Conservation (phyloP, 2,113 vertebrate species). For the Glareola pratincola region DNA sequence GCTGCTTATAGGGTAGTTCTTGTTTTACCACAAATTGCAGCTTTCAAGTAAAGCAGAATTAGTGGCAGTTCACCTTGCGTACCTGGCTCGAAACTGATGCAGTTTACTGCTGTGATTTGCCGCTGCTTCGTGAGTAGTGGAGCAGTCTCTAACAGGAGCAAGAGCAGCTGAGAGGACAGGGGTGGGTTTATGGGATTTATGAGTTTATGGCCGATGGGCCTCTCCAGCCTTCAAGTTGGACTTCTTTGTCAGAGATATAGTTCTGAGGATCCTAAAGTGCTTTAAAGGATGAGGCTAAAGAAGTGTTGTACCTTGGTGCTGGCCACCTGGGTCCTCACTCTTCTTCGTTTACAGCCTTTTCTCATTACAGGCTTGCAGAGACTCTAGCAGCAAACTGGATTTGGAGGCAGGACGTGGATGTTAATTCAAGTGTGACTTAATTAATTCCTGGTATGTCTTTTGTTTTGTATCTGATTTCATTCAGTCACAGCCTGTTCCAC, state of each 20-base stretch:
- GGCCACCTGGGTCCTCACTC: background rate
- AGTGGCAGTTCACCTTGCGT: background rate
- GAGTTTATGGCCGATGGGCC: background rate
- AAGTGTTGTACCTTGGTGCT: background rate
- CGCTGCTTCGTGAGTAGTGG: rapidly evolving
- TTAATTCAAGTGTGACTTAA: background rate
- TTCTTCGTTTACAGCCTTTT: background rate
- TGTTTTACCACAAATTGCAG: background rate
- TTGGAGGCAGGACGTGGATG: background rate
- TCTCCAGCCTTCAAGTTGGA: background rate
- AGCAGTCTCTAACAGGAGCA: background rate
- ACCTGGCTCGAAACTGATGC: background rate
- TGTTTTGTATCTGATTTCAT: background rate
- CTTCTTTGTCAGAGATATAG: background rate
- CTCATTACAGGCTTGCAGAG: background rate
- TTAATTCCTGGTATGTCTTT: background rate
- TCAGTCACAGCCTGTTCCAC: background rate
- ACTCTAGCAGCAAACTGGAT: background rate
- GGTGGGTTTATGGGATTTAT: background rate
- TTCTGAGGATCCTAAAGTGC: background rate
- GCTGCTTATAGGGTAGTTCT: background rate
- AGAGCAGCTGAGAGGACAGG: background rate
- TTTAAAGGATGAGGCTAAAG: background rate
- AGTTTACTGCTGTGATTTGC: background rate
- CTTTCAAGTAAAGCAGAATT: background rate